Conservation (phyloP, 2,113 vertebrate species). For the Pomatorhinus ruficollis region DNA sequence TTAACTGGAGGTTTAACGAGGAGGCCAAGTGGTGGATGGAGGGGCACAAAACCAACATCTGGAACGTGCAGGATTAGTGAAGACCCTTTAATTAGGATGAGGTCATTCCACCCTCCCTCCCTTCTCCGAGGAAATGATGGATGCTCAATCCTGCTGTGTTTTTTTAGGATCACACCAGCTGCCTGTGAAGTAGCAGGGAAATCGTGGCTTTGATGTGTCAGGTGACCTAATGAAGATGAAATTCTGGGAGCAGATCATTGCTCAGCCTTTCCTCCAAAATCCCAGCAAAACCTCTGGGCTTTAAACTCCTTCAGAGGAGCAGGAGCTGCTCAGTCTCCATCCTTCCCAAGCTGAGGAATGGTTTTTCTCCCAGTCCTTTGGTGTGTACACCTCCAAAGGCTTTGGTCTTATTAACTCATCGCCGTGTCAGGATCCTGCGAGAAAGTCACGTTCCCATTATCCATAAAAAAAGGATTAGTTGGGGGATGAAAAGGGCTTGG, state of each 20-base stretch:
- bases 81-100: not conserved
- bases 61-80: not conserved
- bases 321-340: not conserved
- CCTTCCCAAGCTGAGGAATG: not conserved
- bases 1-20: not conserved
- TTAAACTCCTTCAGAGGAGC: not conserved
- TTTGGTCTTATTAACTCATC: not conserved
- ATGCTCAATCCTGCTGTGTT: not conserved
- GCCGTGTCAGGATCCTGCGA: not conserved
- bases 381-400: not conserved
- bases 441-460: not conserved
- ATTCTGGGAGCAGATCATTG: not conserved
- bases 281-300: not conserved
- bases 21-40: not conserved
- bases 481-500: constrained; percentile 36
- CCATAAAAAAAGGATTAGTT: constrained; percentile 18
- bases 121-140: not conserved
- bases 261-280: not conserved
- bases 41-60: not conserved
- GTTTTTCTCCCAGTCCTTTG: not conserved
- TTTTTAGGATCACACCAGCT: not conserved
- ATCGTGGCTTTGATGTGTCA: constrained; percentile 35
- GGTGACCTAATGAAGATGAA: constrained; percentile 8
- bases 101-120: not conserved
- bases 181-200: not conserved